These are phyloP conservation scores for Lineus longissimus DNA, from an alignment of 1,140 invertebrate genomes.

Conservation along the genomic window DNA sequence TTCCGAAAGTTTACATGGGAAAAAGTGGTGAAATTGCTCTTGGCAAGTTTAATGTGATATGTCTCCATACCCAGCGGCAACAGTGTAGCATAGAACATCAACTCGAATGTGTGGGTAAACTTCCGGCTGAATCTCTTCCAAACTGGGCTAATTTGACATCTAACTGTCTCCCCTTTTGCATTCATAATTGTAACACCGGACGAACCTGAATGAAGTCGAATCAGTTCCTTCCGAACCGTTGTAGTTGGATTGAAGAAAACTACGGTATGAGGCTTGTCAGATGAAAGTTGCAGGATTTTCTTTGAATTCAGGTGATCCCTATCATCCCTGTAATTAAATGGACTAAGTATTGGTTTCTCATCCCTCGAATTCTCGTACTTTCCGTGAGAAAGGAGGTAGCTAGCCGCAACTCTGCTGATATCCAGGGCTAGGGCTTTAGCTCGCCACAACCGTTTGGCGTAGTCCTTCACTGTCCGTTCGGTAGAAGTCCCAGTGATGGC, in stretches of 20 bases:
- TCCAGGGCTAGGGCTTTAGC: background rate
- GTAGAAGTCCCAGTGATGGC: slow-evolving; percentile 94
- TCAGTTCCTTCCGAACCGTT: background rate
- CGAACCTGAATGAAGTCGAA: background rate
- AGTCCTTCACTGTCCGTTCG: slow-evolving; percentile 45
- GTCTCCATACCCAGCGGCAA: background rate
- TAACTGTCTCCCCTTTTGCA: slow-evolving; percentile 56
- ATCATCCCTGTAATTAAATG: background rate
- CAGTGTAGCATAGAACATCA: slow-evolving; percentile 70
- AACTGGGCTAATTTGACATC: slow-evolving; percentile 76
- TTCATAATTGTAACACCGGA: background rate
- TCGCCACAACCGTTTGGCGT: slow-evolving; percentile 16
- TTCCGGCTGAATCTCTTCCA: slow-evolving; percentile 58
- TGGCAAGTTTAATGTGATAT: too few relatives aligned
- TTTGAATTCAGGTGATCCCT: too few relatives aligned
- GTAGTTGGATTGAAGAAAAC: slow-evolving; percentile 77
- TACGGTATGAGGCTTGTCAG: slow-evolving; percentile 53
- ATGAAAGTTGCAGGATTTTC: background rate
- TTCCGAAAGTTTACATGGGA: background rate
- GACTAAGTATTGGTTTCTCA: background rate
- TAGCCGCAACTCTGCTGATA: background rate
- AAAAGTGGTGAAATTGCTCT: background rate
- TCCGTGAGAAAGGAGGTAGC: background rate
- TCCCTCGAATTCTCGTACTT: background rate
- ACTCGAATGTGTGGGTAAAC: slow-evolving; percentile 58